Evolutionary conservation across 1,140 invertebrate species (phyloP).

Genomic region (Cherax quadricarinatus): DNA sequence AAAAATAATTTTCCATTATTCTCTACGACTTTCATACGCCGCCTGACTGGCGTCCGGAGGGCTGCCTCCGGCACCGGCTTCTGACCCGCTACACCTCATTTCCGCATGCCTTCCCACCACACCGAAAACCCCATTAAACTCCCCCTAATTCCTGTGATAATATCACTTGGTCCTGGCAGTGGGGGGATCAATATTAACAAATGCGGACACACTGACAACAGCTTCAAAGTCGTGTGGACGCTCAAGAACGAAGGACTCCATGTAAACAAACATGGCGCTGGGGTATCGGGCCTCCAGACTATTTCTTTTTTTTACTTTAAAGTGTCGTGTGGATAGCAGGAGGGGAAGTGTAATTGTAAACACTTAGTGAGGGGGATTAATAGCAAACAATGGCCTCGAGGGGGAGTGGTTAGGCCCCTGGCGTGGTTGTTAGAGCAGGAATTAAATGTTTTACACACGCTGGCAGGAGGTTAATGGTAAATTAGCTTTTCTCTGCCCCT

Average conservation of each 20-base stretch:
- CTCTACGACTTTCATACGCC: background rate
- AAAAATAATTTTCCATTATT: conserved; percentile 18
- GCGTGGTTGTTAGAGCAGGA: no score
- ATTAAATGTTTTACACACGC: no score
- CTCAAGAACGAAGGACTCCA: no score
- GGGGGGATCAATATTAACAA: background rate
- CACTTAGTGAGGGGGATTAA: conserved; percentile 1
- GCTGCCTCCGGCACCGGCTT: background rate
- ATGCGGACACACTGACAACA: background rate
- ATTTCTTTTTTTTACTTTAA: no score
- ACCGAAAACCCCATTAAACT: background rate
- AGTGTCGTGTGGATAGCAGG: background rate
- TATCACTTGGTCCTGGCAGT: background rate
- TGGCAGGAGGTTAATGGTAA: no score
- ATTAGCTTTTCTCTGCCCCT: no score
- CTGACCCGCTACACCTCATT: background rate
- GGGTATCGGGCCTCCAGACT: no score
- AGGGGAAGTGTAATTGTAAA: background rate
- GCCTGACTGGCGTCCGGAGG: background rate
- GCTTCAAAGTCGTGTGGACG: no score
- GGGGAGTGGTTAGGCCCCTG: background rate
- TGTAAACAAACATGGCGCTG: background rate
- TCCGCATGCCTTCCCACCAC: background rate
- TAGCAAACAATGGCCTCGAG: background rate
- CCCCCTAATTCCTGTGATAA: background rate